Evolutionary conservation across 2,888 invertebrate genomes (phyloP), one percentile per base, ranked within the genome.

Genomic region (Cyrtodaria siliqua): DNA sequence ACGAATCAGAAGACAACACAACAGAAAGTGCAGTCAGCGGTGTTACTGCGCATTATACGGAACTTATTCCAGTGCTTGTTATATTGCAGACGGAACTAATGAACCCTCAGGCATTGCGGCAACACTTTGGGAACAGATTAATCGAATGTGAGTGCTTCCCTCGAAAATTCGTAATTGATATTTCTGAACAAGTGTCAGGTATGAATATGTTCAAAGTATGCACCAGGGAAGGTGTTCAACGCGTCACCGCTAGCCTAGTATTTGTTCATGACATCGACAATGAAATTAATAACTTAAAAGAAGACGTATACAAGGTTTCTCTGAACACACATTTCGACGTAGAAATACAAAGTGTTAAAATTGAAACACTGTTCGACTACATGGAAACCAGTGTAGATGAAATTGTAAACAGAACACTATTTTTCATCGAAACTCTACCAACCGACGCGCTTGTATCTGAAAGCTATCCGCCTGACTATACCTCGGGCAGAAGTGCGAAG

Each of bases 151-250:
- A 73, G 8, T 86, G 85, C 33, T 77, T 81, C 20, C 87, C 87
- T 9, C 60, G 87, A 56, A 84, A 85, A 47, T 87, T 86, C 47
- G 23, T 84, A 16, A 62, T 87, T 14, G 79, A 86, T 40, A 85
- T 86, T 20, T 82, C 84, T 1, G 75, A 82, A 16, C 60, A 53
- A 27, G 50, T 71, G 2, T 56, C 50, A 4, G 18, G 33, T 18
- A 38, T 68, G n/a, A 50, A 59, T 23, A 18, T 18, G 2, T 73
- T 56, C 52, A 63, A 72, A 18, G 23, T 20, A 4, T 33, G 29
- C 47, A 40, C 55, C 12, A 33, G 24, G 8, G 29, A 23, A 24
- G n/a, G n/a, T n/a, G n/a, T n/a, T n/a, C n/a, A n/a, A n/a, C n/a
- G n/a, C n/a, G 27, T 64, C 8, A 42, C 57, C n/a, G 75, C 80